Conservation (phyloP, 2,113 vertebrate species). For the Calyptomena viridis region DNA sequence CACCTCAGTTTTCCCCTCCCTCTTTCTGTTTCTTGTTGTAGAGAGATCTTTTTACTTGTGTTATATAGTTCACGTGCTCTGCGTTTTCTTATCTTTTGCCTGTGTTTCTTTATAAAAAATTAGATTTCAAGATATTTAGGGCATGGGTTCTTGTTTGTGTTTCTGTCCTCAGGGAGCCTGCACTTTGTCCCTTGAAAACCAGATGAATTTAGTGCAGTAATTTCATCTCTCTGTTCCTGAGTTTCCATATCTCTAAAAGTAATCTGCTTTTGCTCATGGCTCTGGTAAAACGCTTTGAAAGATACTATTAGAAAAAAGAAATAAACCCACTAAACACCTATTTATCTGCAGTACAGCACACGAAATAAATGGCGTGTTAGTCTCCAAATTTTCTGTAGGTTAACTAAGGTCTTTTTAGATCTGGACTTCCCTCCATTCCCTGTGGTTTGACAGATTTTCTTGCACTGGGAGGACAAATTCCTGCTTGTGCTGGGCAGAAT, state of each 20-base stretch:
- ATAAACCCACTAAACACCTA: background rate
- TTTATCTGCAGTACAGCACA: background rate
- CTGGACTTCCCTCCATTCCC: background rate
- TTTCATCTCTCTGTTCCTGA: background rate
- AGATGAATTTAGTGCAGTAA: background rate
- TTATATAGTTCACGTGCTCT: background rate
- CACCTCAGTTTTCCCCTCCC: background rate
- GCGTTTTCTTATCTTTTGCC: background rate
- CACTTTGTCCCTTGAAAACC: background rate
- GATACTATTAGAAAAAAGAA: background rate
- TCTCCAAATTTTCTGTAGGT: background rate
- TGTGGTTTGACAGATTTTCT: background rate
- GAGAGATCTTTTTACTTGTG: background rate
- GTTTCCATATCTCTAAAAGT: background rate
- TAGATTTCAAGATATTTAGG: background rate
- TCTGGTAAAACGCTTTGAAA: background rate
- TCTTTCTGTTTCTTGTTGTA: background rate
- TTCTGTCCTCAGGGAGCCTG: background rate
- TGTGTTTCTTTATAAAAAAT: background rate
- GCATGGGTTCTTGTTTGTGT: background rate
- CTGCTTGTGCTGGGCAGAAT: background rate
- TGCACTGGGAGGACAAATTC: background rate
- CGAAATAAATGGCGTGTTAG: background rate
- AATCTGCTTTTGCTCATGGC: background rate
- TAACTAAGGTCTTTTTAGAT: background rate